phyloP scores from a whole-genome alignment of 2,888 invertebrate species.

The Stenoptilia bipunctidactyla region DNA sequence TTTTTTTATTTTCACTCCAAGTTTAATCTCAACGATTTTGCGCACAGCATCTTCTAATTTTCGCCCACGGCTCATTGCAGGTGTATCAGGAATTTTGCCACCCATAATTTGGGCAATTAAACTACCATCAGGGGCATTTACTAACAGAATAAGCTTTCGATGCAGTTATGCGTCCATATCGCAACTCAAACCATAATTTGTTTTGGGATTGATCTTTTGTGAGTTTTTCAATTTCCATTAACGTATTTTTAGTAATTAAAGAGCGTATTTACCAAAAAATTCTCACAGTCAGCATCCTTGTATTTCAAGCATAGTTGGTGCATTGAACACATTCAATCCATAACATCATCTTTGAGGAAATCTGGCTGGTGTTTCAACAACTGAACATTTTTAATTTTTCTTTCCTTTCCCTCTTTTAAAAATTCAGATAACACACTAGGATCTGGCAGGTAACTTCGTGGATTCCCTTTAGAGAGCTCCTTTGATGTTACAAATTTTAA shows the following conservation, averaged over 20 bases:
- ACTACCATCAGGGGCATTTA: conserved; percentile 14
- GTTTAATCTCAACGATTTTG: conserved; percentile 13
- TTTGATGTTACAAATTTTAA: conserved; percentile 16
- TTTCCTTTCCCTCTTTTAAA: conserved; percentile 17
- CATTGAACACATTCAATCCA: no score
- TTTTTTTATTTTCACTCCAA: conserved; percentile 16
- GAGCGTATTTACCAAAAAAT: no score
- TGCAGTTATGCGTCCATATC: conserved; percentile 21
- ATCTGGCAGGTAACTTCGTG: conserved; percentile 14
- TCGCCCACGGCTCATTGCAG: conserved; percentile 11
- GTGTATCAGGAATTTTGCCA: conserved; percentile 7
- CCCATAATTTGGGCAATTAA: conserved; percentile 14
- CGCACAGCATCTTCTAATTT: conserved; percentile 13
- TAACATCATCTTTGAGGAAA: no score
- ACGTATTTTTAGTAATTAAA: no score
- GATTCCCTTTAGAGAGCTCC: conserved; percentile 16
- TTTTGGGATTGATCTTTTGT: conserved; percentile 15
- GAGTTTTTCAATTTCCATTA: no score
- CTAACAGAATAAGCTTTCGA: conserved; percentile 17
- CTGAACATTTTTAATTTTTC: no score
- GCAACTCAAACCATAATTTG: conserved; percentile 18
- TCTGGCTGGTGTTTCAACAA: no score
- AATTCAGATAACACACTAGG: conserved; percentile 12
- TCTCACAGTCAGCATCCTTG: no score
- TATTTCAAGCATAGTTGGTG: no score